Conservation (phyloP, 2,113 vertebrate genomes). For the Syrrhaptes paradoxus region DNA sequence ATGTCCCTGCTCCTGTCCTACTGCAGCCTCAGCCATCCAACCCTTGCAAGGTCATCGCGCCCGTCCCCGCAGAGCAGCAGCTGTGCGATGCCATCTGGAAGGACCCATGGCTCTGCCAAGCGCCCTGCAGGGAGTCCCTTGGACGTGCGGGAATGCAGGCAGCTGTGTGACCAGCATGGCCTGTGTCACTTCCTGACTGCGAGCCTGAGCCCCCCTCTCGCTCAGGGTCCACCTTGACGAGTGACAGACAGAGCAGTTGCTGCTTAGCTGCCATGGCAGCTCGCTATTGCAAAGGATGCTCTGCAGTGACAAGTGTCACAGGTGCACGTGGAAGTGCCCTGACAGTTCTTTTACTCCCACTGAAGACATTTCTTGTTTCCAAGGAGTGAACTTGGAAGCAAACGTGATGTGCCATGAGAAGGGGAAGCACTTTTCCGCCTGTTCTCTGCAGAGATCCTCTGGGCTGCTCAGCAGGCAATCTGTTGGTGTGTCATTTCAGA, state of each 20-base stretch:
- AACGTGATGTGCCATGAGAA: background rate
- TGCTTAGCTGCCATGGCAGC: background rate
- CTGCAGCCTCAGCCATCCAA: background rate
- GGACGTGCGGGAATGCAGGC: background rate
- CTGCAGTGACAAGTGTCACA: background rate
- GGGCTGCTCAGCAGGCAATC: background rate
- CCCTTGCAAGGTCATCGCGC: background rate
- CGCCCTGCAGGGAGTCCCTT: background rate
- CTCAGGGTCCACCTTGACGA: background rate
- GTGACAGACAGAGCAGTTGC: background rate
- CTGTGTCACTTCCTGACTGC: background rate
- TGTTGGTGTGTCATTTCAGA: background rate
- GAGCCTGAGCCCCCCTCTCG: accelerated
- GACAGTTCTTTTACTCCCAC: background rate
- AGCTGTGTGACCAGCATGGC: background rate
- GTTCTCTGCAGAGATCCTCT: background rate
- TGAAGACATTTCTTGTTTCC: background rate
- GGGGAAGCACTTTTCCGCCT: background rate
- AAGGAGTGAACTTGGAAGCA: background rate
- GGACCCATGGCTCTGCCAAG: background rate
- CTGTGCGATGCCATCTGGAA: background rate
- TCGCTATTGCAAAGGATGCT: background rate
- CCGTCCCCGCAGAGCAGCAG: background rate
- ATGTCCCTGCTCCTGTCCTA: background rate
- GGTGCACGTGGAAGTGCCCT: background rate